Conservation (phyloP, 2,113 vertebrate species). For the Perccottus glenii region DNA sequence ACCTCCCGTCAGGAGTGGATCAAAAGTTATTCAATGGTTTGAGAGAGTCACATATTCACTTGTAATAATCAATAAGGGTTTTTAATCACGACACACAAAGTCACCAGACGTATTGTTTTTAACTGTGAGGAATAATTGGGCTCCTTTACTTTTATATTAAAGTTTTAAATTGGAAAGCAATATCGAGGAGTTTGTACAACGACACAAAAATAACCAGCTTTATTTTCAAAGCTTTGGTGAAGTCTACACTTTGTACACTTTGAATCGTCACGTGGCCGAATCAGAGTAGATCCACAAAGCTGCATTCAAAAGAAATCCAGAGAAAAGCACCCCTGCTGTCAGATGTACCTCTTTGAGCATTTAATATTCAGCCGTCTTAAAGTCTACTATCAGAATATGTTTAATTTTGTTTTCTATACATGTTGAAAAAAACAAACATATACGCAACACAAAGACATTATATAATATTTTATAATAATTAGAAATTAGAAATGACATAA, state of each 20-base stretch:
- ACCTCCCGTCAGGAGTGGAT: constrained; percentile 27
- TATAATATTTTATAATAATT: too few species aligned
- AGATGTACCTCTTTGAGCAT: too few species aligned
- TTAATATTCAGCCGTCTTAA: too few species aligned
- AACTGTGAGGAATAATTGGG: constrained; percentile 57
- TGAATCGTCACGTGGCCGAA: constrained; percentile 27
- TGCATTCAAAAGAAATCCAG: not conserved
- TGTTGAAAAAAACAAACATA: too few species aligned
- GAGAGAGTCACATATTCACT: constrained; percentile 53
- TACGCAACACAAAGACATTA: too few species aligned
- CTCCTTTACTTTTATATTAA: constrained; percentile 58
- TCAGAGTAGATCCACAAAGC: constrained; percentile 4
- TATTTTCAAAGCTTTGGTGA: constrained; percentile 69
- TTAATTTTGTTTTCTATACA: too few species aligned
- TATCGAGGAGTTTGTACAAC: constrained; percentile 55
- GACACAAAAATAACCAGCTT: constrained; percentile 51
- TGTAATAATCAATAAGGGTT: constrained; percentile 38
- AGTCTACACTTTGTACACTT: constrained; percentile 36
- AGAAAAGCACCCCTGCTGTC: not conserved
- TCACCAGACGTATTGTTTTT: constrained; percentile 51
- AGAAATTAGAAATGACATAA: too few species aligned
- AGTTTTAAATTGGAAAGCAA: constrained; percentile 68
- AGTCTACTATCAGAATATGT: too few species aligned
- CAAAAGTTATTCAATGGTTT: constrained; percentile 15
- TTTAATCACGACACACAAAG: constrained; percentile 41